These are phyloP conservation scores for Chaitophorus viminalis DNA, from an alignment of 2,888 invertebrate genomes.

Conservation along the genomic window DNA sequence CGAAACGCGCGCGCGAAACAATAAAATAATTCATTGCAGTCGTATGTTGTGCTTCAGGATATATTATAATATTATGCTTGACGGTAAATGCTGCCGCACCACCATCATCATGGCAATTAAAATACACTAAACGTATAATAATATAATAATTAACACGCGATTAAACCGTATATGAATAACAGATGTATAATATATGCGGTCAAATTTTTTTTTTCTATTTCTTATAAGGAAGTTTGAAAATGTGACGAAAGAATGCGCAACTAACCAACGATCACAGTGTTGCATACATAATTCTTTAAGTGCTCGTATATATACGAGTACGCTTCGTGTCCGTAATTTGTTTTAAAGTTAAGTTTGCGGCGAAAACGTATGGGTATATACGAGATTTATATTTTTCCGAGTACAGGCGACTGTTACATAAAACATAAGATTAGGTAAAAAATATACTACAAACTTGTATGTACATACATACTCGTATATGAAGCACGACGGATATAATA, in stretches of 20 bases:
- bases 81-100: neutral
- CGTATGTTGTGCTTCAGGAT: neutral
- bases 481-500: neutral
- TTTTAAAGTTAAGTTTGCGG: neutral
- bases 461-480: neutral
- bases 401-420: neutral
- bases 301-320: too few species aligned
- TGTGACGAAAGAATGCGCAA: neutral
- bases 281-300: neutral
- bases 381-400: neutral
- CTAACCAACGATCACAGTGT: neutral
- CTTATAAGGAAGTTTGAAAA: neutral
- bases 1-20: slow-evolving; percentile 11
- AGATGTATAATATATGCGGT: neutral
- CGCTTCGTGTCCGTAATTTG: neutral
- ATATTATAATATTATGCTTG: neutral
- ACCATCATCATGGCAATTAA: neutral
- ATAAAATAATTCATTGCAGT: slow-evolving; percentile 12
- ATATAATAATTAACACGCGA: neutral
- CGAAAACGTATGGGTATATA: neutral
- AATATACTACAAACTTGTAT: neutral
- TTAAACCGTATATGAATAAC: neutral
- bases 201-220: neutral
- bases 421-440: neutral
- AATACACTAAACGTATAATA: neutral